phyloP scores from a whole-genome alignment of 2,888 invertebrate species.

The Thymelicus lineola region DNA sequence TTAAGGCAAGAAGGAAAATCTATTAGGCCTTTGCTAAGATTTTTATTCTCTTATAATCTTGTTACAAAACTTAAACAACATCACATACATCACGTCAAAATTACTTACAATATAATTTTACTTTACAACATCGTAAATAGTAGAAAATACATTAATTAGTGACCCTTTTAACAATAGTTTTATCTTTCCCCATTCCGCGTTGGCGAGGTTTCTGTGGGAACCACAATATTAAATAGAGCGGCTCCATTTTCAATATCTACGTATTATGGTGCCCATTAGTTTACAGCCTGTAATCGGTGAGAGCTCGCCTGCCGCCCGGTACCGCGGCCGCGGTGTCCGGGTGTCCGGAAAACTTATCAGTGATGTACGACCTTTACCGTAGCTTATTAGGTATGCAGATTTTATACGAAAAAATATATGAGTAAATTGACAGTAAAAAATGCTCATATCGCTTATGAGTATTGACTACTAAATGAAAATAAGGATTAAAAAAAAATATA shows the following conservation, averaged over 20 bases:
- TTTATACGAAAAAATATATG: too few relatives aligned
- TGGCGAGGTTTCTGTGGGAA: constrained; percentile 10
- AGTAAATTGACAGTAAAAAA: too few relatives aligned
- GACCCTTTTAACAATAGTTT: constrained; percentile 2
- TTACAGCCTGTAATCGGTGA: constrained; percentile 17
- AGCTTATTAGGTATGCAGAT: too few relatives aligned
- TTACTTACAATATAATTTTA: not conserved
- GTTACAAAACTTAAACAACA: not conserved
- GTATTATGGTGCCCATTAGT: constrained; percentile 23
- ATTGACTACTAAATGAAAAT: too few relatives aligned
- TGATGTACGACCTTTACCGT: not conserved
- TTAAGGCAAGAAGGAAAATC: too few relatives aligned
- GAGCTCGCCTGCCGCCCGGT: not conserved
- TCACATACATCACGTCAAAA: not conserved
- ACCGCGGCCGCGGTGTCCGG: not conserved
- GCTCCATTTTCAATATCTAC: constrained; percentile 31
- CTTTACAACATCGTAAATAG: not conserved
- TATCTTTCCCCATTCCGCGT: not conserved
- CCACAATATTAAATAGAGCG: constrained; percentile 1
- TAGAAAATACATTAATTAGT: constrained; percentile 11
- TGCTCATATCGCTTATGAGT: too few relatives aligned
- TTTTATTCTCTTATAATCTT: not conserved
- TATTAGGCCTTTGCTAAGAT: too few relatives aligned
- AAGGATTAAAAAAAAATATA: too few relatives aligned
- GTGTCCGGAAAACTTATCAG: not conserved